These are phyloP conservation scores for Dysdera silvatica DNA, from an alignment of 1,140 invertebrate genomes.

Conservation along the genomic window DNA sequence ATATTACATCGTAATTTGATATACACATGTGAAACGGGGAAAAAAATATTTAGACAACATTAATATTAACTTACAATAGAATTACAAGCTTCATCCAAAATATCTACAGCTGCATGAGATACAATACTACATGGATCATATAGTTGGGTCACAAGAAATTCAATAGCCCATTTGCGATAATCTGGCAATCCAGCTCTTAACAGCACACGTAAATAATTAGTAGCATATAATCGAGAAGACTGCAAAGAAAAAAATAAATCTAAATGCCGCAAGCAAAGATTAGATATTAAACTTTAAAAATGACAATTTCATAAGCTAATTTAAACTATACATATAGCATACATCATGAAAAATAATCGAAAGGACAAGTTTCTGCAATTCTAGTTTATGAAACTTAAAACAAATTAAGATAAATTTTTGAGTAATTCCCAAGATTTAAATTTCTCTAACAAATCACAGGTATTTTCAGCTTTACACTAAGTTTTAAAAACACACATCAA, in stretches of 20 bases:
- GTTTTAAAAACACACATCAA: no score
- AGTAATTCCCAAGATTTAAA: no score
- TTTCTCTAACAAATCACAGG: no score
- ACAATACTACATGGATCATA: constrained; percentile 64
- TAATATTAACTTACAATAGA: constrained; percentile 54
- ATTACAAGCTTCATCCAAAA: constrained; percentile 86
- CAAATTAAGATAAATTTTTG: no score
- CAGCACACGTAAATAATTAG: constrained; percentile 77
- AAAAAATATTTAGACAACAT: no score
- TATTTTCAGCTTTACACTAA: no score
- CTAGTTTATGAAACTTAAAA: no score
- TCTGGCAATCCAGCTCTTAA: constrained; percentile 58
- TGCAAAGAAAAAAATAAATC: constrained; percentile 49
- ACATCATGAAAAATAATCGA: no score
- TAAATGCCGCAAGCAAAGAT: not conserved
- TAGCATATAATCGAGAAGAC: constrained; percentile 75
- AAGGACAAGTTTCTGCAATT: no score
- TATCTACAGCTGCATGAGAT: constrained; percentile 64
- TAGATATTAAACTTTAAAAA: not conserved
- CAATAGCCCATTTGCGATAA: constrained; percentile 64
- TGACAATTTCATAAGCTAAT: no score
- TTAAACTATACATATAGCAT: no score
- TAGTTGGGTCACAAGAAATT: constrained; percentile 69
- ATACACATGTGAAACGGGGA: not conserved
- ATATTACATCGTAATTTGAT: not conserved